Evolutionary conservation across 2,888 invertebrate species (phyloP).

Genomic region (Morinoia aosen): DNA sequence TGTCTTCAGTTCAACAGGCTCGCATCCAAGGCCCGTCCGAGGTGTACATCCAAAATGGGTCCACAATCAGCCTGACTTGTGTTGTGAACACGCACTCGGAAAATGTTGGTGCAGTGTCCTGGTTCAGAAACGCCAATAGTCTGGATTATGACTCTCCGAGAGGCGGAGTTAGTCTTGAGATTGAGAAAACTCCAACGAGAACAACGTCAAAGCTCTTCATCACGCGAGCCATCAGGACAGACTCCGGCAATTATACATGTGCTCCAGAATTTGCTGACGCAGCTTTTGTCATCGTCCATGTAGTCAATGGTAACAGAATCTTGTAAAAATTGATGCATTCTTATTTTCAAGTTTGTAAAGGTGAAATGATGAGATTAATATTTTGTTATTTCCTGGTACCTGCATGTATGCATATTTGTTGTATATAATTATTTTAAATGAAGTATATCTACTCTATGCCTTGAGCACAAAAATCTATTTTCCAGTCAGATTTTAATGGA

Average conservation of each 20-base stretch:
- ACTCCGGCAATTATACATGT: conserved; percentile 69
- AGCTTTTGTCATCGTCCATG: conserved; percentile 69
- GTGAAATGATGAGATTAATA: not conserved
- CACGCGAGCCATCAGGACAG: conserved; percentile 65
- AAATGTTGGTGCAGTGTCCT: conserved; percentile 64
- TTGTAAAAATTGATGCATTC: not conserved
- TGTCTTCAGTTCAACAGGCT: conserved; percentile 62
- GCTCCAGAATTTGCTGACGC: conserved; percentile 70
- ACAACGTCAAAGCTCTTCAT: conserved; percentile 69
- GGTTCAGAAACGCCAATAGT: conserved; percentile 57
- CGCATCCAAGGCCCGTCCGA: conserved; percentile 58
- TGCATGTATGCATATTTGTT: not conserved
- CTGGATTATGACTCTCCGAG: conserved; percentile 67
- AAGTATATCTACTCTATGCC: too few species aligned
- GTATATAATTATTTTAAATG: not conserved
- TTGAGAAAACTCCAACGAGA: conserved; percentile 68
- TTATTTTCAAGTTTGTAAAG: not conserved
- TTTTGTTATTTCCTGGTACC: not conserved
- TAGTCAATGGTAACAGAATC: conserved; percentile 69
- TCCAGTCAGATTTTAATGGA: too few species aligned
- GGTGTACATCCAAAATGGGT: conserved; percentile 62
- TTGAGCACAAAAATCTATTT: too few species aligned
- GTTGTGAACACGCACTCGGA: conserved; percentile 64
- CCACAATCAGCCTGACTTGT: conserved; percentile 63
- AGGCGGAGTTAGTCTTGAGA: conserved; percentile 69